Conservation (phyloP, 2,113 vertebrate species). For the Nothoprocta perdicaria region DNA sequence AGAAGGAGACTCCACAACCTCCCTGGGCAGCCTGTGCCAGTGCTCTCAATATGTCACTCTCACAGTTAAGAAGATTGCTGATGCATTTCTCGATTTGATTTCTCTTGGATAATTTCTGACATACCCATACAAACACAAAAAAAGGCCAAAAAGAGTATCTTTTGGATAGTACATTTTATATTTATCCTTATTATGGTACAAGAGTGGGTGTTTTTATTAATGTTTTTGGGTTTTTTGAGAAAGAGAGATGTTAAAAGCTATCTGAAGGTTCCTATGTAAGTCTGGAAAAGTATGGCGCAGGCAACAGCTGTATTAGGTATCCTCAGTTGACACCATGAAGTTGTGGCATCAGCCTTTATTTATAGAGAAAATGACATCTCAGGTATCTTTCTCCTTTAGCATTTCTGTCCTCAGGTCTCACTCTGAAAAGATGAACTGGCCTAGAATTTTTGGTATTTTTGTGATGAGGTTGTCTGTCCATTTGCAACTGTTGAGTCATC, state of each 20-base stretch:
- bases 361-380: background rate
- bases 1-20: too few species aligned
- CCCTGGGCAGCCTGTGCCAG: too few species aligned
- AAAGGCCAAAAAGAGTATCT: background rate
- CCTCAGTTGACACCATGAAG: background rate
- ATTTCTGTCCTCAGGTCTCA: background rate
- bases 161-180: background rate
- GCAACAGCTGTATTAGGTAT: background rate
- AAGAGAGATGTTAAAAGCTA: background rate
- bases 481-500: background rate
- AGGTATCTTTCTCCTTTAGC: background rate
- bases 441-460: background rate
- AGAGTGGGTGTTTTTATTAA: too few species aligned
- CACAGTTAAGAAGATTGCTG: background rate
- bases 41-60: too few species aligned
- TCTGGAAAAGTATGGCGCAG: background rate
- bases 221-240: background rate
- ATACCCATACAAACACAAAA: background rate
- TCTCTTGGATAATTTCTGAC: conserved; percentile 36
- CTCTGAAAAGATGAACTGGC: background rate
- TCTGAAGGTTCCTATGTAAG: background rate
- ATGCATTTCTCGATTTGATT: conserved; percentile 30
- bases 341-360: background rate
- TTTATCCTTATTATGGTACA: background rate
- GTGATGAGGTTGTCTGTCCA: background rate